Evolutionary conservation across 2,888 invertebrate genomes (phyloP).

Genomic region (Caenorhabditis imperialis): DNA sequence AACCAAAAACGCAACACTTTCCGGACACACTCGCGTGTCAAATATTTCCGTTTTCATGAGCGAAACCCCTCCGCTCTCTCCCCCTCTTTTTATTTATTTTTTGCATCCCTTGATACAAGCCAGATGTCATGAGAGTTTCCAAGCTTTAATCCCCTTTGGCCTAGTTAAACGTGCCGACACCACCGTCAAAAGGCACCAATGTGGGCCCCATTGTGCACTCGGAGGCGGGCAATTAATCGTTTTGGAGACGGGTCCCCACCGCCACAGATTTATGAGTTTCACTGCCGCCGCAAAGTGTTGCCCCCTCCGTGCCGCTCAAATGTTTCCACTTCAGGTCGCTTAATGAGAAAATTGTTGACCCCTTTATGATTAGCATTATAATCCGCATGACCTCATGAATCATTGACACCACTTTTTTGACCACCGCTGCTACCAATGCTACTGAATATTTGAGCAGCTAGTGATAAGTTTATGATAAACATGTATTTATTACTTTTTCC

Average conservation of each 20-base stretch:
- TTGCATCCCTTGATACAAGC: slow-evolving; percentile 1
- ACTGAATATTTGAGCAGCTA: no score
- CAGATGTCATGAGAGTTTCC: slow-evolving; percentile 16
- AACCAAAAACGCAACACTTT: no score
- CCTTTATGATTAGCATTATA: no score
- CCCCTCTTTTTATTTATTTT: not conserved
- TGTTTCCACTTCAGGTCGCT: slow-evolving; percentile 5
- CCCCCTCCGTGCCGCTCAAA: slow-evolving; percentile 6
- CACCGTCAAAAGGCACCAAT: slow-evolving; percentile 17
- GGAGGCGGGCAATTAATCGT: slow-evolving; percentile 40
- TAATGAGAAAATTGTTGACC: no score
- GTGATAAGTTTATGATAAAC: no score
- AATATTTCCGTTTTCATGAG: no score
- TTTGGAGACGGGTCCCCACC: slow-evolving; percentile 41
- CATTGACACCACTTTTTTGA: no score
- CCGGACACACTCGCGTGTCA: no score
- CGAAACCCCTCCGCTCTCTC: not conserved
- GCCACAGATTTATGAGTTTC: slow-evolving; percentile 51
- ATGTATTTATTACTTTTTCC: no score
- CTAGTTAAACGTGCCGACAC: slow-evolving; percentile 7
- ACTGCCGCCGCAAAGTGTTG: slow-evolving; percentile 1
- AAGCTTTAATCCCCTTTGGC: slow-evolving; percentile 11
- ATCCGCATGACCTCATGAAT: no score
- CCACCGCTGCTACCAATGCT: no score
- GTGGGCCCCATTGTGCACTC: not conserved